Base-by-base conservation (phyloP, 2,888 invertebrate species). In the Drosophila macrospina region DNA sequence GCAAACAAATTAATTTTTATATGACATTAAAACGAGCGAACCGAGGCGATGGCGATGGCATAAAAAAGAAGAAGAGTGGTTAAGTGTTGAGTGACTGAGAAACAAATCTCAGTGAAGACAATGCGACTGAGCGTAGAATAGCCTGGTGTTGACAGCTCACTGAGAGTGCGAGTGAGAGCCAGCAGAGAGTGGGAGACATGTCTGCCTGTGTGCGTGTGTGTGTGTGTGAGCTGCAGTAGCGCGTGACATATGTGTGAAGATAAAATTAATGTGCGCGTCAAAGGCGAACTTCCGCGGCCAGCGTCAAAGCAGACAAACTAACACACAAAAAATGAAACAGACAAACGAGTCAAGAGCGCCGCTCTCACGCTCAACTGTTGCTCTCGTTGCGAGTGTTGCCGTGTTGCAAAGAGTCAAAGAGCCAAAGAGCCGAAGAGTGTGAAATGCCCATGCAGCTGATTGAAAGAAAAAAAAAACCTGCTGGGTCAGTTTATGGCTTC, bases 1-100 rank as follows among this genome's bases (percentile, higher is more conserved):
- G 72, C 87, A 78, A 89, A 83, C 88, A 88, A 89, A 89, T 89
- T 89, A 88, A 89, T 89, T 88, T 89, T 88, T 88, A 89, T 87
- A 83, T 85, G 85, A 85, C 88, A 89, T 85, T 82, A 89, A 85
- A 89, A 82, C 89, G 89, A 88, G 86, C 85, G 81, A 80, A 57
- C 63, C 71, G 84, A 86, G 71, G 81, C 88, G 80, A 76, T 69
- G 69, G 72, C 56, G 60, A 61, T 56, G 50, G 36, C 64, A 66
- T 59, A 80, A 74, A 66, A 69, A 69, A 36, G 42, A 44, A 28
- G 55, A 34, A 78, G 80, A 83, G 80, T 73, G 77, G 68, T 69
- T 81, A 81, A 81, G 81, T 84, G 84, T 84, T 86, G 88, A 86
- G 83, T 86, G 83, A 75, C 78, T 77, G 82, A 86, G 88, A 77